Evolutionary conservation across 1,140 invertebrate genomes (phyloP).

Genomic region (Anoplophora glabripennis): DNA sequence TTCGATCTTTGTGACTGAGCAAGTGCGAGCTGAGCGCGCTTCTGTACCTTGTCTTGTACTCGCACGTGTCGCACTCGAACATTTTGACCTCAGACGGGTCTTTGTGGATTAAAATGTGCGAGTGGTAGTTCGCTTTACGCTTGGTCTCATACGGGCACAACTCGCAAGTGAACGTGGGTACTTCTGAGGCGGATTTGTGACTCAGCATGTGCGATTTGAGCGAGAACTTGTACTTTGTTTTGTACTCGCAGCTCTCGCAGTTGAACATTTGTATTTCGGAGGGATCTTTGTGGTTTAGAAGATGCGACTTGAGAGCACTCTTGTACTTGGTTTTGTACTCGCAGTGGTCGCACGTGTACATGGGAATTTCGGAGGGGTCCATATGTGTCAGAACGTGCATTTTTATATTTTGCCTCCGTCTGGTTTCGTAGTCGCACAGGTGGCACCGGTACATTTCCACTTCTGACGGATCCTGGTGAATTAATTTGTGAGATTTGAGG

Average conservation of each 20-base stretch:
- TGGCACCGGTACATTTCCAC: conserved; percentile 22
- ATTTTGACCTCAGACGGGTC: conserved; percentile 13
- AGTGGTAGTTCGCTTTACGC: conserved; percentile 17
- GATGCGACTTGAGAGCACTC: conserved; percentile 19
- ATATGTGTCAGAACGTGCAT: conserved; percentile 18
- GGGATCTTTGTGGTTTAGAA: conserved; percentile 18
- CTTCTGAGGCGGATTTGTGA: conserved; percentile 23
- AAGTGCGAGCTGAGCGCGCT: conserved; percentile 19
- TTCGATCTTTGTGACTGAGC: conserved; percentile 21
- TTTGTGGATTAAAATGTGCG: conserved; percentile 18
- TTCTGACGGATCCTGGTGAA: conserved; percentile 21
- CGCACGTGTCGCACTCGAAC: conserved; percentile 18
- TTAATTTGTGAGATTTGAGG: conserved; percentile 20
- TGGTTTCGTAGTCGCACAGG: conserved; percentile 22
- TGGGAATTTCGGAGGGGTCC: conserved; percentile 20
- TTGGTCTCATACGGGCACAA: conserved; percentile 21
- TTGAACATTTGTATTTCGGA: conserved; percentile 22
- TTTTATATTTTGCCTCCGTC: conserved; percentile 20
- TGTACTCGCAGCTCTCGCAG: conserved; percentile 21
- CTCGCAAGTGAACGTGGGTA: conserved; percentile 20
- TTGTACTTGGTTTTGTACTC: conserved; percentile 21
- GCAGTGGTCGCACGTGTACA: not conserved
- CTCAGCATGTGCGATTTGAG: conserved; percentile 21
- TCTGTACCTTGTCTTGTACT: conserved; percentile 21
- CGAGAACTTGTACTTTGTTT: conserved; percentile 22